These are phyloP conservation scores for Misgurnus mizolepis DNA, from an alignment of 2,113 vertebrate species.

Conservation along the genomic window DNA sequence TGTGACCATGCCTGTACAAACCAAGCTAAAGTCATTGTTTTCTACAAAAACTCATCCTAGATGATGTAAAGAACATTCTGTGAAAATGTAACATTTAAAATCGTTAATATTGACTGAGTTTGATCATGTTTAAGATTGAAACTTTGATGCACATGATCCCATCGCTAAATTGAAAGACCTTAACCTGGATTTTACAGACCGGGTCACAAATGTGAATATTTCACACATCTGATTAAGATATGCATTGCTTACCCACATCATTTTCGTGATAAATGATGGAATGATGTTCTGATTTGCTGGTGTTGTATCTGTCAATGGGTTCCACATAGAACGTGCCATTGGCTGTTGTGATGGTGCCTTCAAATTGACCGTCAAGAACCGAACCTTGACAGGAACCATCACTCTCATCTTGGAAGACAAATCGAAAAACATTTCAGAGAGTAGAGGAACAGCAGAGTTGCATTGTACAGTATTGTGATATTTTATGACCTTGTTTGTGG, in stretches of 20 bases:
- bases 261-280: constrained; percentile 81
- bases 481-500: not conserved
- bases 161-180: no score
- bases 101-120: no score
- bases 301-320: constrained; percentile 59
- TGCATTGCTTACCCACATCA: constrained; percentile 73
- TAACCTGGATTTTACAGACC: no score
- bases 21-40: no score
- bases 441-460: no score
- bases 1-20: no score
- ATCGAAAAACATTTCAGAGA: not conserved
- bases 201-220: not conserved
- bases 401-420: constrained; percentile 66
- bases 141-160: no score
- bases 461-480: not conserved
- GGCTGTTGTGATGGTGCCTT: constrained; percentile 75
- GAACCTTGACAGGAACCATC: constrained; percentile 78
- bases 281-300: constrained; percentile 60
- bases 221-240: not conserved
- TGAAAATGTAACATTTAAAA: no score
- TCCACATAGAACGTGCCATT: constrained; percentile 79
- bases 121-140: no score
- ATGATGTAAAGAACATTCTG: no score
- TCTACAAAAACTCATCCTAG: no score
- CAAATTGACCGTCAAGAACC: constrained; percentile 77